Base-by-base conservation (phyloP, 2,113 vertebrate species). In the Myanophis thanlyinensis region DNA sequence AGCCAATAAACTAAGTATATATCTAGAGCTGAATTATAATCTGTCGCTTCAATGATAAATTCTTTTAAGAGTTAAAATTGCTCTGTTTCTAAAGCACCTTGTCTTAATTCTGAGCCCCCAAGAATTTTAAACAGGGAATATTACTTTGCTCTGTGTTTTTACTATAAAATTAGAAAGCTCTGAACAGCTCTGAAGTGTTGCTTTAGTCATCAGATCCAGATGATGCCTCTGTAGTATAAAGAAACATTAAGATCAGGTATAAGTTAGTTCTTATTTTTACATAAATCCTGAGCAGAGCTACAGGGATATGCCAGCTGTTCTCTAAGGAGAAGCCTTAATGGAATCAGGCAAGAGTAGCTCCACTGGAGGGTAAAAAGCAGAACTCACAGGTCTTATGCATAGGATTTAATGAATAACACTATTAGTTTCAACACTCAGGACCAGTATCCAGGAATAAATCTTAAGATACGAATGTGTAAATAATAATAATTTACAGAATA, bases 201-300 rank as follows among this genome's bases (percentile, higher is more conserved):
- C 88, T 49, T 91, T 90, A 91, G 88, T 91, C 62, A 59, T 30
- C 51, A 93, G 30, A 85, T 93, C 92, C 90, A 85, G 90, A 91
- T 59, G 88, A 88, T 86, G 86, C n/a, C 53, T 85, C 18, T 59
- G 46, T 89, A 80, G 90, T 91, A 18, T 84, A 88, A 90, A 73
- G 73, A 88, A 91, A 88, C 59, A 93, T 91, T 91, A 67, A 91
- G 23, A 93, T 13, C 85, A 44, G 59, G 91, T 67, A 35, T 35
- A 85, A 15, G 93, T 67, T 90, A 86, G 46, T 30, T 30, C 89
- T 91, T 95, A 85, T 94, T n/a, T 27, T 89, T 86, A 48, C 35
- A 93, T 54, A 85, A 27, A 73, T 62, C 53, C 30, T 20, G 27
- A 89, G 46, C 23, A 89, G n/a, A 47, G 44, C 10, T 40, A 23